These are phyloP conservation scores for Heterochromis multidens DNA, from an alignment of 2,113 vertebrate species.

Conservation along the genomic window DNA sequence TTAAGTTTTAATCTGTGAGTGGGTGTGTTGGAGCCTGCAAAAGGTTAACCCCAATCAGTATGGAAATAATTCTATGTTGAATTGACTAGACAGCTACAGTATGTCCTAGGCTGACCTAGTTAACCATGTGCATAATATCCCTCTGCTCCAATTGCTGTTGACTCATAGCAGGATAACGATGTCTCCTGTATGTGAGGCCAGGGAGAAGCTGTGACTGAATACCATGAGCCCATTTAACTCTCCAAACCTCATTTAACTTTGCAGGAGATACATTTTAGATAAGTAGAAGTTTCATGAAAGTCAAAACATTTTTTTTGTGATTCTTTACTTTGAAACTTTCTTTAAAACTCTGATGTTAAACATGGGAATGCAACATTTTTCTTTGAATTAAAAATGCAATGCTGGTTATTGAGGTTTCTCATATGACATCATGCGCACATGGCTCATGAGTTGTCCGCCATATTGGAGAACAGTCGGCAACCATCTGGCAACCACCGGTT, in stretches of 20 bases:
- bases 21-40: slow-evolving; percentile 11
- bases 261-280: not conserved
- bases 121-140: slow-evolving; percentile 45
- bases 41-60: slow-evolving; percentile 43
- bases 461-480: not conserved
- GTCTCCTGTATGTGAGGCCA: slow-evolving; percentile 11
- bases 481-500: not conserved
- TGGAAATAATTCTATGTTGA: slow-evolving; percentile 30
- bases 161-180: slow-evolving; percentile 42
- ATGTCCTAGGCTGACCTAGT: slow-evolving; percentile 54
- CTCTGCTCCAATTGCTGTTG: slow-evolving; percentile 53
- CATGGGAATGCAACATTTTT: not conserved
- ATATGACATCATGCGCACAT: not conserved
- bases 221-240: slow-evolving; percentile 43
- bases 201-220: slow-evolving; percentile 23
- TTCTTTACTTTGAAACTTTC: not conserved
- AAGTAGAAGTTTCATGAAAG: not conserved
- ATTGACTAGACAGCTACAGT: slow-evolving; percentile 39
- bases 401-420: not conserved
- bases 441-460: not conserved
- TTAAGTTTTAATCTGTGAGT: slow-evolving; percentile 28
- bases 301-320: not conserved
- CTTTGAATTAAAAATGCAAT: not conserved
- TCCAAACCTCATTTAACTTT: slow-evolving; percentile 29
- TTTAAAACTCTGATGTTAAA: not conserved